Evolutionary conservation across 2,113 vertebrate species (phyloP).

Genomic region (Anas platyrhynchos): DNA sequence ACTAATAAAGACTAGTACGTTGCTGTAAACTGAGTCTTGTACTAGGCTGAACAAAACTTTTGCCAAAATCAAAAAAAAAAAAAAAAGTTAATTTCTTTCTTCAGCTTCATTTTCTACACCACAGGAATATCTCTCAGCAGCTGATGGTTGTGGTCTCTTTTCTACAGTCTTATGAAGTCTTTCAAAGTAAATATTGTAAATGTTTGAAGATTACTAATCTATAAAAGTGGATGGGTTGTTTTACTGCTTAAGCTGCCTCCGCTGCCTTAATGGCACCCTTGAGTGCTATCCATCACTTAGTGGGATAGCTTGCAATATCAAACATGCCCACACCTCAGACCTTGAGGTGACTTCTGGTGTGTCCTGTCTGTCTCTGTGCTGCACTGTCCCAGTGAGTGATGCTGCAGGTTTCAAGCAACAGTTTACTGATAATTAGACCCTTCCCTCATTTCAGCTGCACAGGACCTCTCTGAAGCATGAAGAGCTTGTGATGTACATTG

Average conservation of each 20-base stretch:
- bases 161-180: not conserved
- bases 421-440: not conserved
- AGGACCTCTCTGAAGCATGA: not conserved
- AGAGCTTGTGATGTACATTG: not conserved
- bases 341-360: not conserved
- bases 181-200: conserved; percentile 1
- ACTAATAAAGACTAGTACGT: not conserved
- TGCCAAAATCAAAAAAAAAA: not conserved
- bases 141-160: not conserved
- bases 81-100: not conserved
- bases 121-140: not conserved
- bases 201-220: not conserved
- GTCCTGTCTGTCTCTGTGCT: not conserved
- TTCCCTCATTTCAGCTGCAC: not conserved
- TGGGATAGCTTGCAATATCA: not conserved
- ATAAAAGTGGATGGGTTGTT: not conserved
- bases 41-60: not conserved
- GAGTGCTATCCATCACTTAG: not conserved
- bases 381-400: not conserved
- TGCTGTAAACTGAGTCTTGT: not conserved
- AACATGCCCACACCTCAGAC: not conserved
- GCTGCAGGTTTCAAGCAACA: not conserved
- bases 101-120: not conserved
- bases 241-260: not conserved
- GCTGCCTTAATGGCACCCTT: not conserved